Evolutionary conservation across 2,113 vertebrate species (phyloP), one percentile per base, ranked within the genome.

Genomic region (Limnothrissa miodon): DNA sequence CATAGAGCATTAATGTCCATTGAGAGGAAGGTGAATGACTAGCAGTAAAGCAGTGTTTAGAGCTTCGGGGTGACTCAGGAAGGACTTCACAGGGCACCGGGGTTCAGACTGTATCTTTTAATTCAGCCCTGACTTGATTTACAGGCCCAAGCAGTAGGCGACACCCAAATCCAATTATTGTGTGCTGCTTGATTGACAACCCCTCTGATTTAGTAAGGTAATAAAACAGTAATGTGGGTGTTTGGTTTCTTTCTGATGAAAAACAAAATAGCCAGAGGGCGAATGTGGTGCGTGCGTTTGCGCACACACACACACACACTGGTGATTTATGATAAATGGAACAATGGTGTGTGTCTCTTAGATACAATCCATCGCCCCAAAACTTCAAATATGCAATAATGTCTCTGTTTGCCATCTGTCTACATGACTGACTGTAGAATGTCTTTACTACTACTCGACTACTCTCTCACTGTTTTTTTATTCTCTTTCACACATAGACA

Each of bases 81-180:
- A 39, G 66, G 33, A 15, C 66, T 36, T 74, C 25, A 74, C 25
- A 74, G 66, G 66, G 66, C 66, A 33, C 66, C 4, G 33, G 66
- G 29, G 66, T 74, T 74, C 25, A 74, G 29, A 36, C 66, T 74
- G 66, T 98, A 99, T 98, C 96, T 99, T 98, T 98, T 98, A 98
- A 98, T 98, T 98, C 98, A 98, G 98, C 97, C 97, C 97, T 39
- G 66, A 74, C 66, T 97, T 97, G 97, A 99, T 97, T 98, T 97
- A 97, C 98, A 17, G 29, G 1, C 25, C 66, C 66, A 15, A 17
- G 29, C 97, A 96, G 95, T 95, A 96, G 96, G 96, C 95, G 97
- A 97, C 97, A 98, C 98, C 96, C 97, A 99, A 97, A 98, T 99
- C 96, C 97, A 99, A 99, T 99, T 99, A 99, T 98, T 98, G 96